Conservation (phyloP, 2,797 vertebrate species). For the Poeciliopsis infans region DNA sequence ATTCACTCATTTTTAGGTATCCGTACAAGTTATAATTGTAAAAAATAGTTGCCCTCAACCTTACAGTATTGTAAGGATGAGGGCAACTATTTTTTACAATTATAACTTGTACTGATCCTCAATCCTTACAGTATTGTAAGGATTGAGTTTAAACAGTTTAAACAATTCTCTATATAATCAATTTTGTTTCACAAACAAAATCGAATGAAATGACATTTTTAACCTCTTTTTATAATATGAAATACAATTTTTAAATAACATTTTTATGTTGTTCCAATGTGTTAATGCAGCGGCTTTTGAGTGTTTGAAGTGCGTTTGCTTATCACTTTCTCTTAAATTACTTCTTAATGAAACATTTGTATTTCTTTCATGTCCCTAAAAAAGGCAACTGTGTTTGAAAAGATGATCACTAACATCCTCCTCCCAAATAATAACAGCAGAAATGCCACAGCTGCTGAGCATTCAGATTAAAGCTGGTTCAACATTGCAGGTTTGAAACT, state of each 20-base stretch:
- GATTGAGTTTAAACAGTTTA: background rate
- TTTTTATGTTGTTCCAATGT: background rate
- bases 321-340: background rate
- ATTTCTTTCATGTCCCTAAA: background rate
- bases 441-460: conserved; percentile 9
- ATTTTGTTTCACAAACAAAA: background rate
- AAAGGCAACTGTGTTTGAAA: conserved; percentile 23
- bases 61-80: too few species aligned
- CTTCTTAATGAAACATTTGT: conserved; percentile 15
- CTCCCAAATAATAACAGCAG: conserved; percentile 8
- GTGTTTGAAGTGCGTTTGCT: conserved; percentile 7
- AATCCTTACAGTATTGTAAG: too few species aligned
- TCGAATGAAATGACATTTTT: background rate
- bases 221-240: background rate
- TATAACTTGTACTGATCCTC: too few species aligned
- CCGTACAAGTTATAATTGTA: background rate
- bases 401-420: conserved; percentile 1
- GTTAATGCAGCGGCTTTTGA: conserved; percentile 4
- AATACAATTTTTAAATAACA: background rate
- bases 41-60: background rate
- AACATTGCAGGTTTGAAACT: conserved; percentile 11
- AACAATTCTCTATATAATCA: background rate
- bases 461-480: conserved; percentile 9
- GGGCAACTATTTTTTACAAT: too few species aligned
- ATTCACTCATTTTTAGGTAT: background rate